Percentiles rank a stretch among this genome's conserved stretches.
phyloP scores from a whole-genome alignment of 1,140 invertebrate genomes.

The Lepidurus apus region DNA sequence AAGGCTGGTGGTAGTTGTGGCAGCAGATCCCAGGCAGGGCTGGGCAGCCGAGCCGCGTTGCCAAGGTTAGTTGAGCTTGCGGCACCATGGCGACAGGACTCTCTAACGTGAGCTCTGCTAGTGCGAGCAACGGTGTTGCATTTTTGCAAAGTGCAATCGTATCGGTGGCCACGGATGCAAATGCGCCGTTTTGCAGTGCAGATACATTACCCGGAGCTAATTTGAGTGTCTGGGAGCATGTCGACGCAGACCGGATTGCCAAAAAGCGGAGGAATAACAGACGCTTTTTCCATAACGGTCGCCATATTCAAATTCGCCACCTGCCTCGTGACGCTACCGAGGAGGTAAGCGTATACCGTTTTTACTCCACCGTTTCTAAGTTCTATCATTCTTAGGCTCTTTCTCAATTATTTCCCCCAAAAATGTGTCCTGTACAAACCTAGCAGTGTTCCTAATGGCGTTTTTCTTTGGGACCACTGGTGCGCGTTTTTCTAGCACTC shows the following conservation, averaged over 20 bases:
- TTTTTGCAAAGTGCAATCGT: not conserved
- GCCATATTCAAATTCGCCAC: constrained; percentile 47
- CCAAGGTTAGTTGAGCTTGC: not conserved
- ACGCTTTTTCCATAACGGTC: constrained; percentile 46
- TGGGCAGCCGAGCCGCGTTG: not conserved
- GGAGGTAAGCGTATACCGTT: constrained; percentile 42
- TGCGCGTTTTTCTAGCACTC: too few species aligned
- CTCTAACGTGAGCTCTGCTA: not conserved
- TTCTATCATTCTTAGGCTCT: not conserved
- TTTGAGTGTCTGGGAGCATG: not conserved
- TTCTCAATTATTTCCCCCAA: not conserved
- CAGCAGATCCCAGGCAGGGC: not conserved
- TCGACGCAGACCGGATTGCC: not conserved
- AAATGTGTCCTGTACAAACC: not conserved
- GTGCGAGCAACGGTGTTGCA: not conserved
- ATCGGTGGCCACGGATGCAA: constrained; percentile 1
- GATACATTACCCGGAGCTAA: not conserved
- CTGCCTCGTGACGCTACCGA: constrained; percentile 48
- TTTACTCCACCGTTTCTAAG: not conserved
- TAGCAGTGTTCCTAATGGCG: not conserved
- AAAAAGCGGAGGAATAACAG: constrained; percentile 21
- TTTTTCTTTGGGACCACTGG: too few species aligned
- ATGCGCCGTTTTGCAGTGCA: not conserved
- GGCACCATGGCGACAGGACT: not conserved
- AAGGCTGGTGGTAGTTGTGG: not conserved